Conservation (phyloP, 2,797 vertebrate species). For the Psittacula derbiana region DNA sequence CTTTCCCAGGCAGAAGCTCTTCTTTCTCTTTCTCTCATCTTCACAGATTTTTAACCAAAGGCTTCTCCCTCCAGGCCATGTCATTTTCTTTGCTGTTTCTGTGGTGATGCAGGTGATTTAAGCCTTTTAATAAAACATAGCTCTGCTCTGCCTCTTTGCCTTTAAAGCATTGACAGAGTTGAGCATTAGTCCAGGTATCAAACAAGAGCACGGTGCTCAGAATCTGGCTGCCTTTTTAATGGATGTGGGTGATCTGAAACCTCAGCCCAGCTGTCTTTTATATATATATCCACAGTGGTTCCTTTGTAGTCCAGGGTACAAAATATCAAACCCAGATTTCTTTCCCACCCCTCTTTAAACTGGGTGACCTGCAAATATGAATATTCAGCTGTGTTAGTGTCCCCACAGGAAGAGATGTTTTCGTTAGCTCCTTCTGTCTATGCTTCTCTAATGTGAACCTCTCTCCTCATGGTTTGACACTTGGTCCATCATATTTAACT, state of each 20-base stretch:
- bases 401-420: not conserved
- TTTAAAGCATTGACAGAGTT: not conserved
- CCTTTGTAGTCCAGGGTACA: constrained; percentile 25
- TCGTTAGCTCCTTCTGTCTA: not conserved
- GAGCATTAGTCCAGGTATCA: not conserved
- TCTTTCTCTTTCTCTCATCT: not conserved
- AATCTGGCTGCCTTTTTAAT: not conserved
- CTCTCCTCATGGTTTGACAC: not conserved
- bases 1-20: constrained; percentile 24
- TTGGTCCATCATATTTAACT: not conserved
- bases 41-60: not conserved
- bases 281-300: constrained; percentile 10
- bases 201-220: not conserved
- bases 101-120: not conserved
- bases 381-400: not conserved
- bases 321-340: constrained; percentile 50
- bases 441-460: not conserved
- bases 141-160: not conserved
- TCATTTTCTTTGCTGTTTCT: constrained; percentile 10
- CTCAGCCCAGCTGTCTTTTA: constrained; percentile 36
- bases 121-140: not conserved
- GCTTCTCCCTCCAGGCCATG: not conserved
- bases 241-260: constrained; percentile 44
- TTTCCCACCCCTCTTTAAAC: not conserved
- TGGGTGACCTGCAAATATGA: not conserved